Conservation (phyloP, 2,888 invertebrate species). For the Plagodis dolabraria region DNA sequence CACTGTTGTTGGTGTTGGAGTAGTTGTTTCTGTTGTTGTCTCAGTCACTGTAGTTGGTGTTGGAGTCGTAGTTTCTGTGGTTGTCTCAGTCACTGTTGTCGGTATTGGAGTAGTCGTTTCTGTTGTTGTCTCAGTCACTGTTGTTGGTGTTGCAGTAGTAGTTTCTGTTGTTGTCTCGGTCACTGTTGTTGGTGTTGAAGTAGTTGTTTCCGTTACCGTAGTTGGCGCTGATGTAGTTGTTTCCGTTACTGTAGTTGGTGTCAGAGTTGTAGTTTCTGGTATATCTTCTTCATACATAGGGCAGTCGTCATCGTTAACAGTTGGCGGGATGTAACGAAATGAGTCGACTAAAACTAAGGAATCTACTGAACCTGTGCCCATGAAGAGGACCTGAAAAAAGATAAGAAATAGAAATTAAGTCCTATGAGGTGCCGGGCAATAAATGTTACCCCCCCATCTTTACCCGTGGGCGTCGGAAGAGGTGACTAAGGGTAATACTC, state of each 20-base stretch:
- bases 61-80: background rate
- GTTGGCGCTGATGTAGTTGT: slow-evolving; percentile 12
- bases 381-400: slow-evolving; percentile 55
- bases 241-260: slow-evolving; percentile 1
- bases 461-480: no score
- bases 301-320: slow-evolving; percentile 45
- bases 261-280: slow-evolving; percentile 7
- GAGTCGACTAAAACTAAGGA: slow-evolving; percentile 58
- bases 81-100: background rate
- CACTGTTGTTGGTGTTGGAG: slow-evolving; percentile 3
- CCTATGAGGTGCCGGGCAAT: no score
- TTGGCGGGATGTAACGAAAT: slow-evolving; percentile 56
- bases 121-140: slow-evolving; percentile 17
- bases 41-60: background rate
- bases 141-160: slow-evolving; percentile 13
- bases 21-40: slow-evolving; percentile 1
- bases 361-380: slow-evolving; percentile 43
- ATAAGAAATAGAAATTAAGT: no score
- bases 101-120: slow-evolving; percentile 3
- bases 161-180: slow-evolving; percentile 9
- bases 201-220: slow-evolving; percentile 4
- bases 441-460: no score
- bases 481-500: no score
- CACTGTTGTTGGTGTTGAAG: slow-evolving; percentile 5
- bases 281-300: slow-evolving; percentile 44